Percentiles rank a stretch among this genome's conserved stretches.
Evolutionary conservation across 1,140 invertebrate genomes (phyloP).

Genomic region (Bombus breviceps): DNA sequence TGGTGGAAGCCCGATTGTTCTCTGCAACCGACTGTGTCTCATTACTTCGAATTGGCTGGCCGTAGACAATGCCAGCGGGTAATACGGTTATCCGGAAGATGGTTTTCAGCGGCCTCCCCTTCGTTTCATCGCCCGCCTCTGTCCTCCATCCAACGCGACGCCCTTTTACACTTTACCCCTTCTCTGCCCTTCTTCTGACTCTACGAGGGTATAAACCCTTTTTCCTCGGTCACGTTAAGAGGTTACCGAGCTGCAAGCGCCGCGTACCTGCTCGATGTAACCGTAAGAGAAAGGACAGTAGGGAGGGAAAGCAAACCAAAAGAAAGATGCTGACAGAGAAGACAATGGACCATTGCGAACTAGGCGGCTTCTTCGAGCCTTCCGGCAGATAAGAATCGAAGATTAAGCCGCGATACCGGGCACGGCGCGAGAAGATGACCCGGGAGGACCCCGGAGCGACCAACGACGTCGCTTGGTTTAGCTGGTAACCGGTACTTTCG

Average conservation of each 20-base stretch:
- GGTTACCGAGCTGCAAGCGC: slow-evolving; percentile 17
- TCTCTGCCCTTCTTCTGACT: too few relatives aligned
- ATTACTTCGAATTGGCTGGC: slow-evolving; percentile 81
- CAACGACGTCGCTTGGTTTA: neutral
- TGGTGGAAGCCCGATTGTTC: slow-evolving; percentile 76
- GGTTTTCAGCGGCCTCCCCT: slow-evolving; percentile 67
- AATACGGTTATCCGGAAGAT: slow-evolving; percentile 78
- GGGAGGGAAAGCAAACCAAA: neutral
- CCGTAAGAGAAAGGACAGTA: neutral
- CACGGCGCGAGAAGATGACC: neutral
- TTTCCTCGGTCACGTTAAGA: slow-evolving; percentile 45
- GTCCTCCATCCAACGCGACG: slow-evolving; percentile 23
- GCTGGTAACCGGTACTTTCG: neutral
- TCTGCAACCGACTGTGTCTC: slow-evolving; percentile 77
- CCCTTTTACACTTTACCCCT: slow-evolving; percentile 52
- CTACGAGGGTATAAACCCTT: slow-evolving; percentile 48
- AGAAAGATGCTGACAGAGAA: slow-evolving; percentile 46
- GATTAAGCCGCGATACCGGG: slow-evolving; percentile 43
- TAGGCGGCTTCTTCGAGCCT: neutral
- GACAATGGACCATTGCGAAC: slow-evolving; percentile 49
- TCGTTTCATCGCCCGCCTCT: slow-evolving; percentile 43
- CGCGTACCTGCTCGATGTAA: slow-evolving; percentile 3
- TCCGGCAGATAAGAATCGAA: slow-evolving; percentile 53
- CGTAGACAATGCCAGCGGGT: slow-evolving; percentile 78
- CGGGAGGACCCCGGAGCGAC: neutral